phyloP scores from a whole-genome alignment of 2,113 vertebrate genomes.

The Vimba vimba region DNA sequence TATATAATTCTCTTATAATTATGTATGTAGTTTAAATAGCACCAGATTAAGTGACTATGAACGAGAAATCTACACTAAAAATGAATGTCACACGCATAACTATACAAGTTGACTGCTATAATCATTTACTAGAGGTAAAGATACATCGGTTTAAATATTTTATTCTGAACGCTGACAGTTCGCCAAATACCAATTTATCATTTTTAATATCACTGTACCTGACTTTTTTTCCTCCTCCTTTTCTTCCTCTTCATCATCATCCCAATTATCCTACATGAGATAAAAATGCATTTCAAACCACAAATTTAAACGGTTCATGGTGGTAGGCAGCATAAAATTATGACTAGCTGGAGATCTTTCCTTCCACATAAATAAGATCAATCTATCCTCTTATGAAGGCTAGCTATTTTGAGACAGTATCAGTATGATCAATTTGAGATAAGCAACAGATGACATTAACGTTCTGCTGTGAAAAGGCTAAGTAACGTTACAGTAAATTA shows the following conservation, averaged over 20 bases:
- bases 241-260: slow-evolving; percentile 84
- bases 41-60: not conserved
- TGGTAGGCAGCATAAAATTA: too few relatives aligned
- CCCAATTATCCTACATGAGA: slow-evolving; percentile 92
- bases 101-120: not conserved
- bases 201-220: slow-evolving; percentile 67
- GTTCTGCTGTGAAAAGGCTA: not conserved
- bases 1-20: not conserved
- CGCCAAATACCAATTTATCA: not conserved
- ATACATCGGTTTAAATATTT: too few relatives aligned
- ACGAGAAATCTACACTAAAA: not conserved
- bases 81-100: not conserved
- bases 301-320: not conserved
- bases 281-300: not conserved
- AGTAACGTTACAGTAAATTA: not conserved
- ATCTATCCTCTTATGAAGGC: not conserved
- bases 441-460: not conserved
- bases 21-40: not conserved
- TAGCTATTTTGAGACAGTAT: not conserved
- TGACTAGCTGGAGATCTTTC: not conserved
- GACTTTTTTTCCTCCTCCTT: slow-evolving; percentile 76
- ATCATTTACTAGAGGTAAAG: too few relatives aligned
- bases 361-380: not conserved
- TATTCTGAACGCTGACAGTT: not conserved
- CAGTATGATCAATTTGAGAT: not conserved